Base-by-base conservation (phyloP, 2,113 vertebrate species). In the Protomyctophum bolini region DNA sequence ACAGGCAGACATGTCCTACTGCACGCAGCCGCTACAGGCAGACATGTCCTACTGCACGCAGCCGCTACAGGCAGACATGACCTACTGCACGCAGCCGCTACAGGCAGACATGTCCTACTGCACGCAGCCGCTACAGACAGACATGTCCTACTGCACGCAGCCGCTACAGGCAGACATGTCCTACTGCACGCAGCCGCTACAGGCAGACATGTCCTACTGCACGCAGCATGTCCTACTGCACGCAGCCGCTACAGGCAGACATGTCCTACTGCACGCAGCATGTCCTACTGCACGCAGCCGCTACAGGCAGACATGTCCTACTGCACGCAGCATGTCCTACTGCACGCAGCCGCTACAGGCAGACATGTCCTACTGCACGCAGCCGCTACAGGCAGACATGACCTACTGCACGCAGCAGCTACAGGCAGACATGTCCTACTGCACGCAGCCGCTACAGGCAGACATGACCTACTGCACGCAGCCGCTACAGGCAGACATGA, bases 81-180 rank as follows among this genome's bases (percentile, higher is more conserved):
- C 62, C 66, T 51, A 52, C 62, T 72, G 76, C 80, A 66, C 54
- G 57, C 48, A 74, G 70, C 21, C 1, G 21, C 64, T 66, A 57
- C 72, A 79, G 66, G 77, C 66, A 74, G 15, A 51, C 72, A 59
- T 61, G 10, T 75, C 62, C 66, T 51, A 52, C 62, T 72, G 76
- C 80, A 66, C 54, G 57, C 48, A 74, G 70, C 21, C 1, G 21
- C 64, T 66, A 57, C 72, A 79, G 66, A 75, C 66, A 74, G 15
- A 51, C 72, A 59, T 61, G 10, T 75, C 62, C 66, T 51, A 52
- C 62, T 72, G 76, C 80, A 66, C 54, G 57, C 48, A 74, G 70
- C 21, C 1, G 21, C 64, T 66, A 57, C 72, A 79, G 66, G 77
- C 66, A 74, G 15, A 51, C 72, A 59, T 61, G 10, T 75, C 62